Conservation (phyloP, 2,888 invertebrate genomes). For the Drosophila ezoana region DNA sequence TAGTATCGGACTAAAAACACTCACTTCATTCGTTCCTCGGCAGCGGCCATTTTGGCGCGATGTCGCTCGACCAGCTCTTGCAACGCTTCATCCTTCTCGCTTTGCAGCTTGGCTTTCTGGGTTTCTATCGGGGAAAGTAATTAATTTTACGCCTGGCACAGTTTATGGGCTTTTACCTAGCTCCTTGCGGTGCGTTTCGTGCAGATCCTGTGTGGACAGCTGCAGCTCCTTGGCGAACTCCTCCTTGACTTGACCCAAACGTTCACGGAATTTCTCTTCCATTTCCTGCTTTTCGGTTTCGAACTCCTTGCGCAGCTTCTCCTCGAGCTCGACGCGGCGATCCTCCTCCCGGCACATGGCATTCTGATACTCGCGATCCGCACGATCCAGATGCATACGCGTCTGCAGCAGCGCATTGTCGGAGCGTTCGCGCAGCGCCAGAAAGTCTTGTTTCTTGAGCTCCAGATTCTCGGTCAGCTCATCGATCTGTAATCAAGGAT, state of each 20-base stretch:
- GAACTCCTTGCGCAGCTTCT: constrained; percentile 86
- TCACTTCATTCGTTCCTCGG: constrained; percentile 86
- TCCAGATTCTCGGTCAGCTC: constrained; percentile 88
- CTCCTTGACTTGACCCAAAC: constrained; percentile 85
- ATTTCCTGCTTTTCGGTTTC: constrained; percentile 90
- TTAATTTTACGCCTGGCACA: no score
- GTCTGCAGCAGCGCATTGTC: constrained; percentile 85
- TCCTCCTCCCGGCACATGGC: constrained; percentile 84
- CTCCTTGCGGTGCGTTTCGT: constrained; percentile 88
- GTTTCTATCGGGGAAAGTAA: constrained; percentile 36
- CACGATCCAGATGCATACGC: constrained; percentile 84
- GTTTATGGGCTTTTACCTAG: constrained; percentile 86
- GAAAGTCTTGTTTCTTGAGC: constrained; percentile 78
- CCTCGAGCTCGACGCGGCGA: constrained; percentile 81
- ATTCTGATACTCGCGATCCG: constrained; percentile 84
- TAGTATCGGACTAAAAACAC: constrained; percentile 31
- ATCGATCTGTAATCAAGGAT: constrained; percentile 86
- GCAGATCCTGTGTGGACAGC: constrained; percentile 87
- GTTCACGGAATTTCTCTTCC: constrained; percentile 90
- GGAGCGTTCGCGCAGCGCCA: constrained; percentile 86
- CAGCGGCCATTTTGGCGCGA: constrained; percentile 83
- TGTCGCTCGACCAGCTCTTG: constrained; percentile 86
- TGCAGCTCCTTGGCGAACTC: constrained; percentile 84
- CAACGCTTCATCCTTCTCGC: constrained; percentile 87
- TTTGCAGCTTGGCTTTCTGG: constrained; percentile 86